Conservation (phyloP, 2,113 vertebrate genomes). For the Dendrocopos noguchii region DNA sequence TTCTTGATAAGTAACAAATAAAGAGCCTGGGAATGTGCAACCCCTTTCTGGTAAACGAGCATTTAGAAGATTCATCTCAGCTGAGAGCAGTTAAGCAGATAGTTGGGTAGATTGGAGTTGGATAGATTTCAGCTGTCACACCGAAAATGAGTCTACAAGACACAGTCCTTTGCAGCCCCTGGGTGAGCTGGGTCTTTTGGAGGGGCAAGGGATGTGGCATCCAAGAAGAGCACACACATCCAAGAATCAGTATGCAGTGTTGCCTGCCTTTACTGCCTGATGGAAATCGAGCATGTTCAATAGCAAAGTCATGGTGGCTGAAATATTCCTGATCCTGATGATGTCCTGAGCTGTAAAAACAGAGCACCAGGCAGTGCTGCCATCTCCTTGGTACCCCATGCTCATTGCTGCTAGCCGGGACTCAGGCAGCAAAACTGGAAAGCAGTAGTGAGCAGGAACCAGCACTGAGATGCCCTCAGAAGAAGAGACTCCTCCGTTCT, state of each 20-base stretch:
- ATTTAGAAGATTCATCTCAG: neutral
- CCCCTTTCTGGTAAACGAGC: neutral
- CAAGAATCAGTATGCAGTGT: rapidly evolving
- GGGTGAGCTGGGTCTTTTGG: neutral
- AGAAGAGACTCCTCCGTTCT: neutral
- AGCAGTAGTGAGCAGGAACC: neutral
- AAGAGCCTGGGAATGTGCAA: neutral
- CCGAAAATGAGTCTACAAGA: neutral
- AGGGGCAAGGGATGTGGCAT: neutral
- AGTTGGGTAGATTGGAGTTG: neutral
- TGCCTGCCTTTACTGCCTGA: neutral
- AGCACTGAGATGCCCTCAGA: neutral
- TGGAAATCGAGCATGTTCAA: neutral
- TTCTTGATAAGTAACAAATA: slow-evolving; percentile 6
- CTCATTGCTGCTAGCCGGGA: rapidly evolving
- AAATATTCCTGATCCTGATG: neutral
- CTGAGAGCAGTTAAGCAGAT: neutral
- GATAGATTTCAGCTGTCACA: neutral
- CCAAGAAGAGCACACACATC: neutral
- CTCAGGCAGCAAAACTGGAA: neutral
- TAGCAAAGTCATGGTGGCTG: neutral
- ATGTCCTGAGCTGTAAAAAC: neutral
- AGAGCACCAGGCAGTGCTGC: neutral
- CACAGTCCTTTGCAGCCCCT: no score
- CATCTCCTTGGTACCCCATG: neutral